Evolutionary conservation across 2,888 invertebrate species (phyloP).

Genomic region (Aradus depressus): DNA sequence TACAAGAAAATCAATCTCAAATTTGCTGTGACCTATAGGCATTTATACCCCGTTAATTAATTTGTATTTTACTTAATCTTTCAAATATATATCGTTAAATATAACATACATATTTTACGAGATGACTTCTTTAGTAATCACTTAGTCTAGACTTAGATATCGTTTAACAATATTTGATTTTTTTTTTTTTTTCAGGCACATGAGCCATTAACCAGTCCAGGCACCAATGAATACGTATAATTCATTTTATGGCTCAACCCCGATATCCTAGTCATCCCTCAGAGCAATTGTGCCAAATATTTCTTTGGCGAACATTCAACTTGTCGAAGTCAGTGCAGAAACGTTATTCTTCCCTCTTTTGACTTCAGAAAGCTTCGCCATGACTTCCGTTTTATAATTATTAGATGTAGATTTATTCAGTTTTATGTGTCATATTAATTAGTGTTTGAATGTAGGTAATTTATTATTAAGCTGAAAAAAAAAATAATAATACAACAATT

Average conservation of each 20-base stretch:
- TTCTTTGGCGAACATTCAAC: background rate
- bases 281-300: conserved; percentile 20
- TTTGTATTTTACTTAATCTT: too few relatives aligned
- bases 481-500: background rate
- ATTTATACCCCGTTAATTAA: too few relatives aligned
- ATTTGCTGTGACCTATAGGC: too few relatives aligned
- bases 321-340: conserved; percentile 4
- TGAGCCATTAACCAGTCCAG: conserved; percentile 68
- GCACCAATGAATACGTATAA: conserved; percentile 70
- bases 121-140: background rate
- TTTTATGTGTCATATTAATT: conserved; percentile 11
- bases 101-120: background rate
- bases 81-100: too few relatives aligned
- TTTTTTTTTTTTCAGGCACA: conserved; percentile 54
- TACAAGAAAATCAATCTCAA: background rate
- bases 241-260: conserved; percentile 14
- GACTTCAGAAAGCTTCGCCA: conserved; percentile 17
- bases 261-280: conserved; percentile 17
- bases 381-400: conserved; percentile 17
- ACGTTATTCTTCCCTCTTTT: conserved; percentile 15
- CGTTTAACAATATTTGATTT: background rate
- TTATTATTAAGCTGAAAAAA: background rate
- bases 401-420: conserved; percentile 8
- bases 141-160: too few relatives aligned
- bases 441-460: conserved; percentile 4